Percentiles rank a stretch among this genome's conserved stretches.
Conservation (phyloP, 2,888 invertebrate species). For the Morinoia aosen region DNA sequence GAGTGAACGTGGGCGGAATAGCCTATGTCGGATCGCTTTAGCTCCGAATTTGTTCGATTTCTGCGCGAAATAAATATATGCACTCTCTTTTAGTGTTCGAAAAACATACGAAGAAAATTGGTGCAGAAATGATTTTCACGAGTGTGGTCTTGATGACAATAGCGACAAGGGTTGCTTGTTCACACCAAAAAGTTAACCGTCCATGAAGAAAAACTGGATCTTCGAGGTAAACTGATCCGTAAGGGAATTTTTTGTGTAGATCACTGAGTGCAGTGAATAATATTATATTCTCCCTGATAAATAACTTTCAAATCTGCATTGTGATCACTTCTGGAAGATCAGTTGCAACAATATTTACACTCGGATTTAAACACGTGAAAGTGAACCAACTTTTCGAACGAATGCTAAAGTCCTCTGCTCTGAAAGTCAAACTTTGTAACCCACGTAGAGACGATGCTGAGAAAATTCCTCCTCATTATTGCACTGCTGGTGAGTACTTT, state of each 20-base stretch:
- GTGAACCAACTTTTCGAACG: neutral
- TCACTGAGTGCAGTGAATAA: neutral
- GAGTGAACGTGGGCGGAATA: slow-evolving; percentile 19
- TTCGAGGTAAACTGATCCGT: slow-evolving; percentile 12
- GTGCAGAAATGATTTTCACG: neutral
- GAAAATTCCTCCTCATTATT: neutral
- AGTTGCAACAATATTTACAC: neutral
- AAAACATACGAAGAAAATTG: neutral
- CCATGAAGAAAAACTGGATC: slow-evolving; percentile 13
- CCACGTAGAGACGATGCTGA: neutral
- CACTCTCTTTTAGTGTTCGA: neutral
- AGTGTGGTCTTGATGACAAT: neutral
- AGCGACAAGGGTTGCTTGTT: neutral
- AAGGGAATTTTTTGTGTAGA: neutral
- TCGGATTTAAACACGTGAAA: neutral
- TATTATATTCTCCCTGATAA: neutral
- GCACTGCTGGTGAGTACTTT: slow-evolving; percentile 34
- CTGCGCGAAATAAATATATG: neutral
- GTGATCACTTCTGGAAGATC: neutral
- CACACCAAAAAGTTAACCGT: neutral
- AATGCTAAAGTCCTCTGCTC: neutral
- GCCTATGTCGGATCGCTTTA: neutral
- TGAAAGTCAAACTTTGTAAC: neutral
- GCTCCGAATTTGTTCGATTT: neutral
- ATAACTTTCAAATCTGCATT: neutral